Evolutionary conservation across 2,113 vertebrate species (phyloP), one percentile per base, ranked within the genome.

Genomic region (Puffinus mauretanicus): DNA sequence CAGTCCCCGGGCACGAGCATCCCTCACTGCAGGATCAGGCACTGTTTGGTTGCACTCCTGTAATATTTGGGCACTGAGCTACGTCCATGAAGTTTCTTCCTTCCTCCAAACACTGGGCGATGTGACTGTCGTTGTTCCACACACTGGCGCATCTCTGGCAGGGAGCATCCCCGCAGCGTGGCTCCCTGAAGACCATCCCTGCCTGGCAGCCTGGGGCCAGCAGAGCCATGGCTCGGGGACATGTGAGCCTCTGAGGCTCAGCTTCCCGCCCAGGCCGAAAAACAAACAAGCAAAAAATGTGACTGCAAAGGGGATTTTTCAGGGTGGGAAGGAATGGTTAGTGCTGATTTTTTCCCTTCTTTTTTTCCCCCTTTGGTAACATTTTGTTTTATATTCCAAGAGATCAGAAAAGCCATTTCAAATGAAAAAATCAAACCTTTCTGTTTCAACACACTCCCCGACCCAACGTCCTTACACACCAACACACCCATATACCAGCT

Each of bases 341-440:
- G 17, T 46, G 27, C 22, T 11, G 21, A 24, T 21, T 72, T 79
- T 10, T 16, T 9, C 5, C 4, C 7, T 6, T 5, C 2, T 2
- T 3, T n/a, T 46, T 38, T 13, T 15, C 2, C 5, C 8, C 7
- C 5, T 72, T 94, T 36, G 30, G 49, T 80, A 88, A 58, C 0
- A 0, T 66, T 94, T 92, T n/a, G 7, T 94, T 92, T 75, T 52
- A 9, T 88, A 75, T 75, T 81, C 69, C 46, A 38, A 91, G 76
- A 44, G 13, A 88, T 49, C 67, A 93, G 71, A 97, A 94, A 96
- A 88, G 69, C 42, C 72, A 30, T 92, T 93, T 73, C 66, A 62
- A 96, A 79, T 14, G 27, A 86, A 91, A 94, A 93, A 92, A 88
- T 62, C 51, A 84, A 95, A 71, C 69, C 83, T 77, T 96, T 84